Evolutionary conservation across 2,797 vertebrate genomes (phyloP).

Genomic region (Melanotaenia parkinsoni): DNA sequence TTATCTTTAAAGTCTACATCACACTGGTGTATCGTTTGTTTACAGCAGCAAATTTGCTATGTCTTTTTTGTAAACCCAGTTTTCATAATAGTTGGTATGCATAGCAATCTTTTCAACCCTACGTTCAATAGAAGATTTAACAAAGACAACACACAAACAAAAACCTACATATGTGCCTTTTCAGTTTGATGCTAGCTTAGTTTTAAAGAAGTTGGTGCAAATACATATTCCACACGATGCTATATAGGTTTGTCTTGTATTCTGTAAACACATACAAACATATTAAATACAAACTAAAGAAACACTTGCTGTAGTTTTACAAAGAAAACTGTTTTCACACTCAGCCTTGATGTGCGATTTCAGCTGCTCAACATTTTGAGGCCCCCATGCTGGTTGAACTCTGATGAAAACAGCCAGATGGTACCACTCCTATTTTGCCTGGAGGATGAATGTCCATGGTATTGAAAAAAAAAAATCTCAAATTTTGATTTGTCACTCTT

Average conservation of each 20-base stretch:
- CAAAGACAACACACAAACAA: background rate
- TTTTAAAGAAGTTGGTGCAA: background rate
- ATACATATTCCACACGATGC: background rate
- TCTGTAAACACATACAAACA: background rate
- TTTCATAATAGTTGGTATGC: background rate
- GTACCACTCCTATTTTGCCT: background rate
- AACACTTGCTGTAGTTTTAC: background rate
- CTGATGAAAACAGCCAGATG: background rate
- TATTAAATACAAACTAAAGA: background rate
- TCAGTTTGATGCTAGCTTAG: background rate
- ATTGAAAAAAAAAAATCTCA: background rate
- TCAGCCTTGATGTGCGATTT: background rate
- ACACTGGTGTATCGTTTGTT: background rate
- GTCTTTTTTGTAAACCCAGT: background rate
- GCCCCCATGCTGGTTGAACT: conserved; percentile 1
- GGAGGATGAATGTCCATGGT: background rate
- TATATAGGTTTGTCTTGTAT: background rate
- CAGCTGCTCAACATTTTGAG: background rate
- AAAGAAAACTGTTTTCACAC: conserved; percentile 2
- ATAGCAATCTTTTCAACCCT: background rate
- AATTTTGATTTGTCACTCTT: background rate
- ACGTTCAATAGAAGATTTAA: background rate
- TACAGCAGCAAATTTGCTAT: background rate
- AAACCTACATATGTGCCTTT: background rate
- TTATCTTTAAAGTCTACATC: conserved; percentile 5